Conservation (phyloP, 2,888 invertebrate species). For the Drosophila koepferae region DNA sequence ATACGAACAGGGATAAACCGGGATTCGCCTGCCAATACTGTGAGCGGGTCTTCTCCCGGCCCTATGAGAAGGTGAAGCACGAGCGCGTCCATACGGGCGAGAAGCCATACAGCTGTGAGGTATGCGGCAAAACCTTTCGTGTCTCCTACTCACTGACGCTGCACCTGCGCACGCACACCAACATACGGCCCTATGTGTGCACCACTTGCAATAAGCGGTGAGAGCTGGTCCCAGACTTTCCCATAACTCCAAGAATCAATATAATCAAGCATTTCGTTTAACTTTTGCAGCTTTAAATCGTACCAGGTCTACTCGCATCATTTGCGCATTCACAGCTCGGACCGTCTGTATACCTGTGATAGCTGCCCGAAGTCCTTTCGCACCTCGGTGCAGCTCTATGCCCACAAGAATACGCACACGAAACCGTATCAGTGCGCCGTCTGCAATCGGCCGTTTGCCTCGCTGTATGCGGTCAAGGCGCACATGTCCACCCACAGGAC, state of each 20-base stretch:
- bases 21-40: conserved; percentile 90
- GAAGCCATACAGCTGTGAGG: conserved; percentile 91
- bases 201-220: conserved; percentile 89
- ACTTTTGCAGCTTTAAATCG: conserved; percentile 88
- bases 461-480: conserved; percentile 90
- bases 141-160: conserved; percentile 92
- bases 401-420: conserved; percentile 92
- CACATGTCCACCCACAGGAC: conserved; percentile 88
- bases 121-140: conserved; percentile 92
- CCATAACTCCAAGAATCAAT: too few relatives aligned
- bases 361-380: conserved; percentile 92
- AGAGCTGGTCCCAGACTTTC: background rate
- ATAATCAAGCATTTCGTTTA: background rate
- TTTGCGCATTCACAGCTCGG: conserved; percentile 90
- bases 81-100: conserved; percentile 94
- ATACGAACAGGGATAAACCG: conserved; percentile 41
- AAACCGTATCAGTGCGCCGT: conserved; percentile 92
- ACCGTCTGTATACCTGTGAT: conserved; percentile 91
- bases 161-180: conserved; percentile 92
- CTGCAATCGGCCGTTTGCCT: conserved; percentile 92
- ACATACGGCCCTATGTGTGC: conserved; percentile 91
- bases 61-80: conserved; percentile 93
- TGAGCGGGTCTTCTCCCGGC: conserved; percentile 89
- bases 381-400: conserved; percentile 91
- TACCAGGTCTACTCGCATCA: conserved; percentile 93